A percentile compares a stretch with the other conserved stretches of the same genome.
Conservation (phyloP, 2,797 vertebrate species). For the Sebastes dallii region DNA sequence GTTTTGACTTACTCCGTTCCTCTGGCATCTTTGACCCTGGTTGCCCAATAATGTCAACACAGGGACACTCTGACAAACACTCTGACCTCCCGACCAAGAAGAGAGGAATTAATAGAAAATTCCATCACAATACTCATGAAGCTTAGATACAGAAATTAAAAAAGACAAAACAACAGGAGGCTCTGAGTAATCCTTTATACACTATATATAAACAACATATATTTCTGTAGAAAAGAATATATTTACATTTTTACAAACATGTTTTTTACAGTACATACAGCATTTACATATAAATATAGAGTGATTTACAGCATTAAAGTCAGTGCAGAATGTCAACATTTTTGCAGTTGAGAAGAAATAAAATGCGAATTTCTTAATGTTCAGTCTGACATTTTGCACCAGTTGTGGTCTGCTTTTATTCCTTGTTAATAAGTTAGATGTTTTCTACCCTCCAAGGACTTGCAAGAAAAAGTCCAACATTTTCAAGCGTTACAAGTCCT, state of each 20-base stretch:
- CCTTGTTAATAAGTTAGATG: background rate
- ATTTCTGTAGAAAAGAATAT: conserved; percentile 50
- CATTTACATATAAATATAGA: conserved; percentile 71
- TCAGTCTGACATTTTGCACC: background rate
- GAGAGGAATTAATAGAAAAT: no score
- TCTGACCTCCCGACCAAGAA: no score
- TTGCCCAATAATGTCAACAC: no score
- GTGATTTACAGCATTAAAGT: conserved; percentile 1
- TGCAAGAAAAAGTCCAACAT: background rate
- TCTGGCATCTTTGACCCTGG: no score
- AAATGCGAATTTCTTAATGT: background rate
- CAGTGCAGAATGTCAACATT: background rate
- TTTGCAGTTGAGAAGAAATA: background rate
- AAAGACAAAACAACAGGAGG: background rate
- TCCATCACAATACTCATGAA: background rate
- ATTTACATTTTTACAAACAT: conserved; percentile 50
- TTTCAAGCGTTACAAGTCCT: background rate
- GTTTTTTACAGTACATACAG: conserved; percentile 57
- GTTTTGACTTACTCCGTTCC: no score
- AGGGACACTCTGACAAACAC: no score
- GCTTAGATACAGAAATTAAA: background rate
- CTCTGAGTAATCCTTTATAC: conserved; percentile 11
- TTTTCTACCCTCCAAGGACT: background rate
- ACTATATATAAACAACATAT: conserved; percentile 4
- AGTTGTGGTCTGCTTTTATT: background rate